Conservation (phyloP, 2,888 invertebrate species). For the Campoplex capitator region DNA sequence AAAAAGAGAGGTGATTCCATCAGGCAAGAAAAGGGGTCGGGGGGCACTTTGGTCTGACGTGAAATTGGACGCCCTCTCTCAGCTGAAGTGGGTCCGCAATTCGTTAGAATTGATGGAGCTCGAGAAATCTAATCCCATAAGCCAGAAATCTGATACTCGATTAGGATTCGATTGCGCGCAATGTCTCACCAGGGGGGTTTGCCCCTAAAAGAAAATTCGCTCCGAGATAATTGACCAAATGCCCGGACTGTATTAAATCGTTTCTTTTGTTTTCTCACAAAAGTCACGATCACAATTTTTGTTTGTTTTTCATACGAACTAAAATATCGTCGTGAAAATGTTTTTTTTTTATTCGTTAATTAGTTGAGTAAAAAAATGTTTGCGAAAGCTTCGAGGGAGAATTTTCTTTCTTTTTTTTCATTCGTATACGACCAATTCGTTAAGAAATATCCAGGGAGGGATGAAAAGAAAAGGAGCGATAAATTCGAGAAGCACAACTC, state of each 20-base stretch:
- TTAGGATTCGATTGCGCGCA: slow-evolving; percentile 62
- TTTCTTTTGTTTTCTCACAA: not conserved
- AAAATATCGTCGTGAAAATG: not conserved
- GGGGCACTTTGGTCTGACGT: slow-evolving; percentile 17
- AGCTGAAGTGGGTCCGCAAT: slow-evolving; percentile 35
- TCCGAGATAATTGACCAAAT: slow-evolving; percentile 35
- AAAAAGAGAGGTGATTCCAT: slow-evolving; percentile 37
- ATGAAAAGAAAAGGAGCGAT: slow-evolving; percentile 28
- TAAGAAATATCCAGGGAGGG: slow-evolving; percentile 17
- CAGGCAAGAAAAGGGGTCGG: slow-evolving; percentile 13
- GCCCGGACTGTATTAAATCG: not conserved
- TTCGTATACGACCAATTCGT: slow-evolving; percentile 16
- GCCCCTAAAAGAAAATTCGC: slow-evolving; percentile 36
- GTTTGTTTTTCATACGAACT: not conserved
- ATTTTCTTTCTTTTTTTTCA: not conserved
- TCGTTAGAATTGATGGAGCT: slow-evolving; percentile 51
- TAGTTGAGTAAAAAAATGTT: slow-evolving; percentile 4
- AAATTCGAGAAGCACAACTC: slow-evolving; percentile 53
- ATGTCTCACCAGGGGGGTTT: slow-evolving; percentile 30
- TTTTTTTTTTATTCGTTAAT: slow-evolving; percentile 2
- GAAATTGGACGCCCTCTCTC: slow-evolving; percentile 46
- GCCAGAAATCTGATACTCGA: slow-evolving; percentile 61
- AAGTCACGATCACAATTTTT: not conserved
- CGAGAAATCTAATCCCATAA: slow-evolving; percentile 57
- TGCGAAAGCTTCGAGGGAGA: not conserved